phyloP scores from a whole-genome alignment of 1,140 invertebrate genomes.

The Drosophila virilis region DNA sequence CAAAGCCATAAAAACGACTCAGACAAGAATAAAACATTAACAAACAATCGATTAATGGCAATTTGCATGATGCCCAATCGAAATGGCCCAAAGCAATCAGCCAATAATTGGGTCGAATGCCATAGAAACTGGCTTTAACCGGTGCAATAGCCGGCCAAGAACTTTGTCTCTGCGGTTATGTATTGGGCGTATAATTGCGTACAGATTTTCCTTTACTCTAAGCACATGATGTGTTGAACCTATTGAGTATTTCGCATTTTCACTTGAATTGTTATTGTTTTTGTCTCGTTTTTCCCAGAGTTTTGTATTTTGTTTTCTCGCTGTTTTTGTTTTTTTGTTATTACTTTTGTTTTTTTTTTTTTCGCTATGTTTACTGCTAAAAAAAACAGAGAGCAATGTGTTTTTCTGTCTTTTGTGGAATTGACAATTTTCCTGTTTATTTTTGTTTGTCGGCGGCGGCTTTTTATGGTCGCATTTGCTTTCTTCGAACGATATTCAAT shows the following conservation, averaged over 20 bases:
- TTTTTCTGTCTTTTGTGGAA: conserved; percentile 29
- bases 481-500: conserved; percentile 3
- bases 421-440: conserved; percentile 55
- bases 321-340: conserved; percentile 50
- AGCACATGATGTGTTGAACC: conserved; percentile 59
- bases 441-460: conserved; percentile 29
- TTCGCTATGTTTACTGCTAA: not conserved
- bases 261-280: conserved; percentile 50
- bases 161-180: conserved; percentile 10
- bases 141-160: conserved; percentile 21
- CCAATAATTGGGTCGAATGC: conserved; percentile 22
- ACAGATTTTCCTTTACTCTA: conserved; percentile 39
- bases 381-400: not conserved
- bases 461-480: conserved; percentile 25
- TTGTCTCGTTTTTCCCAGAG: conserved; percentile 18
- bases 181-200: not conserved
- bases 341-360: conserved; percentile 11
- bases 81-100: conserved; percentile 23
- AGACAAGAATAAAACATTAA: conserved; percentile 22
- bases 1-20: conserved; percentile 35
- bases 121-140: conserved; percentile 21
- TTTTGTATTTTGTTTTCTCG: conserved; percentile 15
- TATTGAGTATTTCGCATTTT: conserved; percentile 41
- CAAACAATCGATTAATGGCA: conserved; percentile 26
- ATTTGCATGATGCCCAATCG: conserved; percentile 27